Evolutionary conservation across 2,797 vertebrate species (phyloP).

Genomic region (Thamnophis elegans): DNA sequence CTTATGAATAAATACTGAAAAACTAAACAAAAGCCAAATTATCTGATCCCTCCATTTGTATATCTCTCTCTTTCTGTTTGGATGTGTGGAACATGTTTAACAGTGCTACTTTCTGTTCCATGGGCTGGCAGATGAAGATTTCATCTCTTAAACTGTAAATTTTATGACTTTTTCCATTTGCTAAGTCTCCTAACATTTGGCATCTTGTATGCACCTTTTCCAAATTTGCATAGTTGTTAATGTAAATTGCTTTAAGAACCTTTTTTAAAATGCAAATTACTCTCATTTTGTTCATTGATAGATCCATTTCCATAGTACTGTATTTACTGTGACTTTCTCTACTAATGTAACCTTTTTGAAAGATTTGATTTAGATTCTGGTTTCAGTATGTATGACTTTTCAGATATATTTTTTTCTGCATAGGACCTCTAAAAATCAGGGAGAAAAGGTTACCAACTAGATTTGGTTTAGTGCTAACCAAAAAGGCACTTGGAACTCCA

Average conservation of each 20-base stretch:
- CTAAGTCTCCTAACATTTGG: background rate
- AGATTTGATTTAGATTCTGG: background rate
- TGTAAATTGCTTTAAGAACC: background rate
- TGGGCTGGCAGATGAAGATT: background rate
- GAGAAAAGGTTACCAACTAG: background rate
- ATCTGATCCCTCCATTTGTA: background rate
- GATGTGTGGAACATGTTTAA: background rate
- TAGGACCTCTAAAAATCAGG: background rate
- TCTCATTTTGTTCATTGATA: background rate
- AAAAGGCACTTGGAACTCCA: background rate
- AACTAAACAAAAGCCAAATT: background rate
- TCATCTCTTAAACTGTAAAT: background rate
- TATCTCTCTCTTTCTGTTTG: background rate
- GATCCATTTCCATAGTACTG: background rate
- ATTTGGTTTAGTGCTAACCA: background rate
- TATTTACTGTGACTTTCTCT: background rate
- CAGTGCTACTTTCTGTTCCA: background rate
- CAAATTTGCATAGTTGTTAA: background rate
- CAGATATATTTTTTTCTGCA: background rate
- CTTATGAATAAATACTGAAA: background rate
- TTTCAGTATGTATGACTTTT: background rate
- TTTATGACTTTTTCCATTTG: background rate
- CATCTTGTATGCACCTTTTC: background rate
- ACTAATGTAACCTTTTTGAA: background rate
- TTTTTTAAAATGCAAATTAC: background rate